Conservation (phyloP, 2,113 vertebrate genomes). For the Malurus elegans region DNA sequence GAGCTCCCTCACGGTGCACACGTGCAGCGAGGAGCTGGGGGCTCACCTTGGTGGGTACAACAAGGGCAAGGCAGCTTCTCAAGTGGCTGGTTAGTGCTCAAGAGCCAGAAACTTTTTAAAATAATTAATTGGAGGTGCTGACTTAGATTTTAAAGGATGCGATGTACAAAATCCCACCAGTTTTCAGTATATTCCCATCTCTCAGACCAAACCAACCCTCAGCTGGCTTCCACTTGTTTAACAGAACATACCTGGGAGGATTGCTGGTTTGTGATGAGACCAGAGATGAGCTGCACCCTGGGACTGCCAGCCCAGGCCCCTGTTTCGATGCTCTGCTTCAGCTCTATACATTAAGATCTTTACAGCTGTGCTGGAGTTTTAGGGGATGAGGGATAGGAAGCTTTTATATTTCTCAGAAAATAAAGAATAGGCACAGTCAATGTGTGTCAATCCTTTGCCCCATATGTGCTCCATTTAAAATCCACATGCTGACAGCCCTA, state of each 20-base stretch:
- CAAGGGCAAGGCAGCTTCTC: not conserved
- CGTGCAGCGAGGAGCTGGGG: not conserved
- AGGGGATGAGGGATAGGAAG: not conserved
- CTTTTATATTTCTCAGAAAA: not conserved
- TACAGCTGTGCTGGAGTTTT: not conserved
- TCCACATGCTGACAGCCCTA: not conserved
- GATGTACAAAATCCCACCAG: not conserved
- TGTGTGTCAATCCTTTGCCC: not conserved
- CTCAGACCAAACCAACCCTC: not conserved
- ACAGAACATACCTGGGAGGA: not conserved
- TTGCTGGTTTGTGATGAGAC: not conserved
- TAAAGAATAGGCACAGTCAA: not conserved
- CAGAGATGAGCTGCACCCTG: not conserved
- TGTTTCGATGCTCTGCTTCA: not conserved
- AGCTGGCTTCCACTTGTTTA: not conserved
- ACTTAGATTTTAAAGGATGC: not conserved
- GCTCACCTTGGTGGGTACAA: not conserved
- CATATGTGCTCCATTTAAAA: not conserved
- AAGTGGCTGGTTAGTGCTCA: not conserved
- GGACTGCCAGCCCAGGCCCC: not conserved
- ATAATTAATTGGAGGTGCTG: not conserved
- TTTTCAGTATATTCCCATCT: not conserved
- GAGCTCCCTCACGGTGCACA: rapidly evolving
- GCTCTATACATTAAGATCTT: not conserved
- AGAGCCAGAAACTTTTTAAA: not conserved